phyloP scores from a whole-genome alignment of 2,888 invertebrate species.

The Leucophenga maculata region DNA sequence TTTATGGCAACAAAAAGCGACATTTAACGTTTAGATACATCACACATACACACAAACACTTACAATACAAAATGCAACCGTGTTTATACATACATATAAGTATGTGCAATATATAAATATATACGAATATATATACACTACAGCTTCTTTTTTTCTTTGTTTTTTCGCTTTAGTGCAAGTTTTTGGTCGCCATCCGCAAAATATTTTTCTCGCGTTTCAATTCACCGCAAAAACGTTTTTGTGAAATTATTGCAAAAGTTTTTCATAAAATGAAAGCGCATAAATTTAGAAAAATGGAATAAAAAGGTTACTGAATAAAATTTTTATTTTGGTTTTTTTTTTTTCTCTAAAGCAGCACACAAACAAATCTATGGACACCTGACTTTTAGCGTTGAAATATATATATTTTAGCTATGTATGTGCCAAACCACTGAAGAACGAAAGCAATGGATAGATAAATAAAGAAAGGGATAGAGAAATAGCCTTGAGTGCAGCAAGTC shows the following conservation, averaged over 20 bases:
- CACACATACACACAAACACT: slow-evolving; percentile 25
- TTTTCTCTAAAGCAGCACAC: slow-evolving; percentile 38
- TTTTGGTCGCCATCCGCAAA: slow-evolving; percentile 70
- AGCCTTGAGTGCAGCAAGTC: slow-evolving; percentile 3
- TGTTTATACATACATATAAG: not conserved
- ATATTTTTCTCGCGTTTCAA: slow-evolving; percentile 70
- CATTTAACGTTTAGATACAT: slow-evolving; percentile 50
- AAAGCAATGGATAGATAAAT: slow-evolving; percentile 21
- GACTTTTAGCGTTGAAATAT: not conserved
- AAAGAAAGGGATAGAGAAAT: not conserved
- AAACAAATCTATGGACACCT: slow-evolving; percentile 7
- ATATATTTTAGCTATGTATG: not conserved
- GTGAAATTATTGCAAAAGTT: slow-evolving; percentile 70
- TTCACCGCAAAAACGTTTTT: slow-evolving; percentile 70
- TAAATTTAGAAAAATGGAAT: slow-evolving; percentile 60
- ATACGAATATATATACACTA: slow-evolving; percentile 50
- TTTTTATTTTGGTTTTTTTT: too few relatives aligned
- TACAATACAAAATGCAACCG: slow-evolving; percentile 23
- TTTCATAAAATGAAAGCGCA: slow-evolving; percentile 68
- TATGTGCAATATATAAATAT: slow-evolving; percentile 14
- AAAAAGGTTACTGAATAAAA: slow-evolving; percentile 22
- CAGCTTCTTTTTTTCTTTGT: slow-evolving; percentile 10
- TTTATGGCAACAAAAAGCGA: slow-evolving; percentile 51
- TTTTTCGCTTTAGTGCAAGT: slow-evolving; percentile 49
- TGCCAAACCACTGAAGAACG: not conserved